Evolutionary conservation across 2,888 invertebrate genomes (phyloP).

Genomic region (Polydesmus complanatus): DNA sequence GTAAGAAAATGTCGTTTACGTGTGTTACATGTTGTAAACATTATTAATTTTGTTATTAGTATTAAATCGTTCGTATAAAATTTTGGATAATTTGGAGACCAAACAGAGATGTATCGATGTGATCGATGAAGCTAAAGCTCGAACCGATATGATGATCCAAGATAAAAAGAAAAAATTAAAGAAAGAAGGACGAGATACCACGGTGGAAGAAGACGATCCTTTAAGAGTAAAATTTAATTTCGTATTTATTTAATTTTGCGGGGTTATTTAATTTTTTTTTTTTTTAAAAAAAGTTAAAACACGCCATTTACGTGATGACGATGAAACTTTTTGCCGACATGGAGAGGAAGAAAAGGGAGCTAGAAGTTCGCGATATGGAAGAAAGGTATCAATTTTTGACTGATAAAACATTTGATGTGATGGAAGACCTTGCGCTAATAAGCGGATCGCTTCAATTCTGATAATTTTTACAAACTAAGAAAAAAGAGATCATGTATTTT

Average conservation of each 20-base stretch:
- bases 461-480: too few species aligned
- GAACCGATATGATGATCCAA: slow-evolving; percentile 82
- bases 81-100: slow-evolving; percentile 84
- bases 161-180: slow-evolving; percentile 88
- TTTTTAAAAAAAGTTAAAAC: slow-evolving; percentile 44
- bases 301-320: slow-evolving; percentile 94
- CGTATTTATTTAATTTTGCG: background rate
- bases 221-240: slow-evolving; percentile 28
- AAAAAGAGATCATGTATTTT: too few species aligned
- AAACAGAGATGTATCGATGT: slow-evolving; percentile 87
- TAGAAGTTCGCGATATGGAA: slow-evolving; percentile 79
- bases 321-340: slow-evolving; percentile 96
- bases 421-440: too few species aligned
- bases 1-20: slow-evolving; percentile 44
- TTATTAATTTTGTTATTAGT: slow-evolving; percentile 37
- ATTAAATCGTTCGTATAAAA: slow-evolving; percentile 89
- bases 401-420: too few species aligned
- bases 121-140: slow-evolving; percentile 89
- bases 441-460: too few species aligned
- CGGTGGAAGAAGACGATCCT: slow-evolving; percentile 54
- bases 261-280: too few species aligned
- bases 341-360: slow-evolving; percentile 73
- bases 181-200: slow-evolving; percentile 60
- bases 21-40: slow-evolving; percentile 42
- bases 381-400: slow-evolving; percentile 40